These are phyloP conservation scores for Mormoops blainvillei DNA, from an alignment of 2,113 vertebrate genomes.

Conservation along the genomic window DNA sequence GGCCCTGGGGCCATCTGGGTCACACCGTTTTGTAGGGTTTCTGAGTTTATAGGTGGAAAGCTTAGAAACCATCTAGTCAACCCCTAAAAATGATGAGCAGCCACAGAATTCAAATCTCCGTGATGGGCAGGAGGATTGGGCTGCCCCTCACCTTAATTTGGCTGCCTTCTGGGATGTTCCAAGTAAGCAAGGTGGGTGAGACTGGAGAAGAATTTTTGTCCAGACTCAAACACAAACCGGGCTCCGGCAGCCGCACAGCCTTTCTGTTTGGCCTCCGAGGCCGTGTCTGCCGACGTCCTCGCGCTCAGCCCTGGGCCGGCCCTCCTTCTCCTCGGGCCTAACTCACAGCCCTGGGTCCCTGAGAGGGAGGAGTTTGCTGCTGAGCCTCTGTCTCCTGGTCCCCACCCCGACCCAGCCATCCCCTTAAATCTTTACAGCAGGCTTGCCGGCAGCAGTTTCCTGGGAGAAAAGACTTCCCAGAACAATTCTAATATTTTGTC, in stretches of 20 bases:
- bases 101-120: too few species aligned
- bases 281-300: too few species aligned
- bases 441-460: neutral
- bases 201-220: neutral
- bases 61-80: neutral
- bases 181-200: neutral
- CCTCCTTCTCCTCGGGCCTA: neutral
- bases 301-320: accelerated
- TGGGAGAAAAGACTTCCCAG: neutral
- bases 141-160: neutral
- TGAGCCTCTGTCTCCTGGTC: neutral
- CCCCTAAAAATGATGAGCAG: neutral
- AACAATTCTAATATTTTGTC: neutral
- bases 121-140: neutral
- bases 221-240: too few species aligned
- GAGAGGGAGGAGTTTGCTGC: neutral
- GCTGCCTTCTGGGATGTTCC: neutral
- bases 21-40: neutral
- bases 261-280: neutral
- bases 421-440: neutral
- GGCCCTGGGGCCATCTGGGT: neutral
- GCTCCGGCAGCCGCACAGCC: neutral
- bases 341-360: neutral
- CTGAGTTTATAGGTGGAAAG: neutral
- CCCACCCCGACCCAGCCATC: neutral